Base-by-base conservation (phyloP, 2,113 vertebrate species). In the Pyxicephalus adspersus region DNA sequence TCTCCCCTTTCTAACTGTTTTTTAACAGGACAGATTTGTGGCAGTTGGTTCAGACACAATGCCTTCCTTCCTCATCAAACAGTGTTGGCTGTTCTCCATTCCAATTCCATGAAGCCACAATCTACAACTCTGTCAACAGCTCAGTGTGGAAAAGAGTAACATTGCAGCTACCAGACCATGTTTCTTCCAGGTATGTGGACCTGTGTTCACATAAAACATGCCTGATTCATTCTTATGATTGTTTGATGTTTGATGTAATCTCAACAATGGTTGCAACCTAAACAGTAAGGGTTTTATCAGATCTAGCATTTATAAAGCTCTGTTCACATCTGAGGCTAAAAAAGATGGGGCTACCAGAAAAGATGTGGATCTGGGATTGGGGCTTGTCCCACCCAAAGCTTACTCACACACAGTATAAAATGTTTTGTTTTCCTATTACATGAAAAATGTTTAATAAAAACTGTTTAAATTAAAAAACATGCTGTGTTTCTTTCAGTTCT, bases 41-140 rank as follows among this genome's bases (percentile, higher is more conserved):
- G 98, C 97, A 98, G 87, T 92, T 97, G 0, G 95, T 99, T 20
- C 97, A 99, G 89, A 96, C 95, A 4, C 96, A 98, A 25, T 99
- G 97, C 87, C 95, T 99, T 7, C 97, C 98, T 71, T 98, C 98
- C 9, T 96, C 96, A 16, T 94, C 96, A 65, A 99, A 97, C 83
- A 98, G 96, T 60, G 94, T 98, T 19, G 97, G 97, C 87, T 99
- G 98, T 73, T 98, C 97, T 61, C 98, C 97, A 3, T 99, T 99
- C 90, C 96, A 97, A 58, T 99, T 99, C 90, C 97, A 99, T 0
- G 97, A 99, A 91, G 96, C 97, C 83, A 97, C 96, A 26, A 95
- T 98, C 90, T 99, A 96, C 89, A 98, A 97, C 72, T 94, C 96
- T 0, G 95, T 98, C 79, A 98, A 99, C 87, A 97, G 94, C 89